phyloP scores from a whole-genome alignment of 2,888 invertebrate genomes.

The Crocallis elinguaria region DNA sequence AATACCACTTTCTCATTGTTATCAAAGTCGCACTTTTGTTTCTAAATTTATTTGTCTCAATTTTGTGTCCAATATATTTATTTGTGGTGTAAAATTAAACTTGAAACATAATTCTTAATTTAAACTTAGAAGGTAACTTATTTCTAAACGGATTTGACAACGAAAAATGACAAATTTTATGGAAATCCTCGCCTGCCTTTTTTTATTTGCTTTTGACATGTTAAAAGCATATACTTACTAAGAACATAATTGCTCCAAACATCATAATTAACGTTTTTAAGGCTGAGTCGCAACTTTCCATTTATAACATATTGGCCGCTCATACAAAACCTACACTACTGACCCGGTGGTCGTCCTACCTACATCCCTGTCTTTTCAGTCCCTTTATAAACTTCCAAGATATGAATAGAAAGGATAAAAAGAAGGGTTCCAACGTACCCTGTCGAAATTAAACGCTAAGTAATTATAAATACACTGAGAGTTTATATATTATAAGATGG shows the following conservation, averaged over 20 bases:
- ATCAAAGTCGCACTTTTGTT: slow-evolving; percentile 71
- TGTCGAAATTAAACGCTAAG: slow-evolving; percentile 63
- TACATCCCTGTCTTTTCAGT: slow-evolving; percentile 80
- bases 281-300: slow-evolving; percentile 55
- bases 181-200: slow-evolving; percentile 1
- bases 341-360: slow-evolving; percentile 64
- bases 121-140: slow-evolving; percentile 51
- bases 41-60: slow-evolving; percentile 56
- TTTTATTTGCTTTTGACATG: background rate
- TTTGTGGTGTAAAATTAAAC: slow-evolving; percentile 47
- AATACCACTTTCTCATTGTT: slow-evolving; percentile 70
- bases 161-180: slow-evolving; percentile 5
- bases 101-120: slow-evolving; percentile 42
- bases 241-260: slow-evolving; percentile 25
- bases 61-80: slow-evolving; percentile 54
- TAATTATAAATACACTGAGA: slow-evolving; percentile 48
- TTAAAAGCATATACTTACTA: slow-evolving; percentile 6
- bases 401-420: slow-evolving; percentile 66
- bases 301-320: slow-evolving; percentile 67
- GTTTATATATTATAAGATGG: slow-evolving; percentile 58
- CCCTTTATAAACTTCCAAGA: slow-evolving; percentile 61
- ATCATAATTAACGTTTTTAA: slow-evolving; percentile 39
- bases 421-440: slow-evolving; percentile 65
- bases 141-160: slow-evolving; percentile 35
- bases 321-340: slow-evolving; percentile 78